Evolutionary conservation across 2,888 invertebrate species (phyloP).

Genomic region (Netelia virgata): DNA sequence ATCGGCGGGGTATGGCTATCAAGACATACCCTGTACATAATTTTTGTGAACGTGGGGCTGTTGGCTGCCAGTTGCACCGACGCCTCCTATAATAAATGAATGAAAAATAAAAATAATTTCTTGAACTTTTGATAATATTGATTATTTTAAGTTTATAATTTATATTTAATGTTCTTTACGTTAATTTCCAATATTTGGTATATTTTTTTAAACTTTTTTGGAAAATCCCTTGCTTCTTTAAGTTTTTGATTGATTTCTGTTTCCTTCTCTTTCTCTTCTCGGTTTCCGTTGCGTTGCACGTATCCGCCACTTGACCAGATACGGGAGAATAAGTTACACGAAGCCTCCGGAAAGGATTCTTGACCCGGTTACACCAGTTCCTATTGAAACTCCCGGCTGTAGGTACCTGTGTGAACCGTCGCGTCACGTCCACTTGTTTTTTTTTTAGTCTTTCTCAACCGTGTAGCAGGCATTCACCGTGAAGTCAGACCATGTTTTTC

Average conservation of each 20-base stretch:
- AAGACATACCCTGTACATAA: slow-evolving; percentile 94
- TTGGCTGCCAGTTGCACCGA: slow-evolving; percentile 90
- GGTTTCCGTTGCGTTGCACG: slow-evolving; percentile 13
- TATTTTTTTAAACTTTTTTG: background rate
- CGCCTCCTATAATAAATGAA: slow-evolving; percentile 85
- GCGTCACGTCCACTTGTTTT: slow-evolving; percentile 18
- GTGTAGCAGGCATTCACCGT: no score
- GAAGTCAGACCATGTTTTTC: no score
- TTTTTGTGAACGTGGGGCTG: slow-evolving; percentile 90
- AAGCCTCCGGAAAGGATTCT: slow-evolving; percentile 57
- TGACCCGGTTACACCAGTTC: slow-evolving; percentile 63
- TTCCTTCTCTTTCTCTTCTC: background rate
- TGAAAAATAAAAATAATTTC: background rate
- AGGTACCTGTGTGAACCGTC: slow-evolving; percentile 19
- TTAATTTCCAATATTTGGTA: background rate
- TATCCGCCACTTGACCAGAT: slow-evolving; percentile 55
- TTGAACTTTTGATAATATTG: background rate
- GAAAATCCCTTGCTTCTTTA: background rate
- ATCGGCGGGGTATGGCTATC: slow-evolving; percentile 93
- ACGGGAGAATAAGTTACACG: slow-evolving; percentile 2
- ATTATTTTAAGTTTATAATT: background rate
- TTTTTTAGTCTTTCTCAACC: background rate
- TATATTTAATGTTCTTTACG: background rate
- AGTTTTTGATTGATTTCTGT: background rate
- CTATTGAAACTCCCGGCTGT: slow-evolving; percentile 53